Base-by-base conservation (phyloP, 1,140 invertebrate genomes). In the Oppia nitens region DNA sequence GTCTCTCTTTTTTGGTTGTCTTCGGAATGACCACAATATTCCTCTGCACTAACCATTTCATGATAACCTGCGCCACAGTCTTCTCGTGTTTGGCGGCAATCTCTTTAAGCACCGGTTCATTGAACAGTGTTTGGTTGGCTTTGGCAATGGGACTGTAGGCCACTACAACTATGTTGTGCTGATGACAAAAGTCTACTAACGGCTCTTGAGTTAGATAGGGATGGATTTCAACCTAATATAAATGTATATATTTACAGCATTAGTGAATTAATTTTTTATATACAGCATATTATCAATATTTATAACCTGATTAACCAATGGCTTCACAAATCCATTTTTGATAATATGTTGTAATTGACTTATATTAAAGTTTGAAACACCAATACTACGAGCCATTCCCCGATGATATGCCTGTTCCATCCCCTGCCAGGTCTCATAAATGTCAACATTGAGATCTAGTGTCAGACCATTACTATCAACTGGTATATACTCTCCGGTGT, bases 281-380 rank as follows among this genome's bases (percentile, higher is more conserved):
- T n/a, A n/a, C n/a, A n/a, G n/a, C n/a, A n/a, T n/a, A n/a, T n/a
- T n/a, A n/a, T n/a, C n/a, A n/a, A n/a, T n/a, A n/a, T n/a, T n/a
- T n/a, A n/a, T n/a, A 20, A 65, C 52, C 45, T 66, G 65, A 57
- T 56, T 53, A 25, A 64, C 50, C 27, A 50, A 48, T 21, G 63
- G 65, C 27, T 51, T 55, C 14, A 63, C 61, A 9, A 14, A 14
- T 11, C 27, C 24, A 17, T 53, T 45, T 23, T 27, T 21, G 14
- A 62, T 40, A 27, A 95, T 64, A 12, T 84, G 73, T 47, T 83
- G 75, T 11, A 91, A 77, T 72, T 94, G 90, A 25, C 77, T 69
- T 24, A 76, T 80, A 68, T 89, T 92, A 68, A 94, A 94, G 71
- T 95, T 95, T 40, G 87, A 91, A 0, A 94, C 63, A 1, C 91